phyloP scores from a whole-genome alignment of 2,888 invertebrate genomes.

The Dynastes tityus region DNA sequence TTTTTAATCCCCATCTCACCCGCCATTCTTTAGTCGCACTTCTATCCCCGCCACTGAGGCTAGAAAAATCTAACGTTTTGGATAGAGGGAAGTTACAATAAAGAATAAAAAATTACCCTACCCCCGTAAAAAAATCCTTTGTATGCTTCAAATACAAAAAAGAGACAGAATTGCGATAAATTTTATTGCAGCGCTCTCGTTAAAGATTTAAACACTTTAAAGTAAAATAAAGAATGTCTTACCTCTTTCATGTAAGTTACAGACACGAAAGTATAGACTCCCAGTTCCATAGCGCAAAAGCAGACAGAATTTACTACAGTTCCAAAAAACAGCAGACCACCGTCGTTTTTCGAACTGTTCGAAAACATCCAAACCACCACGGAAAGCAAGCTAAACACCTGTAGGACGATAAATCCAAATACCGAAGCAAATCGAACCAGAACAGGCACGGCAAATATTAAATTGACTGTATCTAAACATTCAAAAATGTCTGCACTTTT shows the following conservation, averaged over 20 bases:
- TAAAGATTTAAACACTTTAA: too few species aligned
- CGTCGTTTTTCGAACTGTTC: neutral
- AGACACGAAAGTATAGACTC: neutral
- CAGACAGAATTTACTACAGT: neutral
- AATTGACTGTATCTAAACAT: neutral
- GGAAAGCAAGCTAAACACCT: neutral
- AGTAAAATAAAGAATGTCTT: neutral
- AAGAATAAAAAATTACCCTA: too few species aligned
- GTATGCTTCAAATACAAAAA: too few species aligned
- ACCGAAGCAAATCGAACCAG: neutral
- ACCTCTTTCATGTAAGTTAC: slow-evolving; percentile 7
- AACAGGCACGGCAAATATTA: neutral
- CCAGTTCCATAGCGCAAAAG: neutral
- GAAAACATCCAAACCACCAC: neutral
- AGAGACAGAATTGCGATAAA: too few species aligned
- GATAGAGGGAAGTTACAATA: too few species aligned
- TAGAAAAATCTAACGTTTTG: too few species aligned
- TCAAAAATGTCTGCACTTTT: neutral
- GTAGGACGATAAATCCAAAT: neutral
- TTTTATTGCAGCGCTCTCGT: too few species aligned
- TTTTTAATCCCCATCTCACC: too few species aligned
- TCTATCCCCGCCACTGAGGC: too few species aligned
- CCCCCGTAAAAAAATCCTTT: too few species aligned
- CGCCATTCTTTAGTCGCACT: too few species aligned
- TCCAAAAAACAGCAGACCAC: neutral